These are phyloP conservation scores for Hemithea aestivaria DNA, from an alignment of 2,888 invertebrate genomes.

Conservation along the genomic window DNA sequence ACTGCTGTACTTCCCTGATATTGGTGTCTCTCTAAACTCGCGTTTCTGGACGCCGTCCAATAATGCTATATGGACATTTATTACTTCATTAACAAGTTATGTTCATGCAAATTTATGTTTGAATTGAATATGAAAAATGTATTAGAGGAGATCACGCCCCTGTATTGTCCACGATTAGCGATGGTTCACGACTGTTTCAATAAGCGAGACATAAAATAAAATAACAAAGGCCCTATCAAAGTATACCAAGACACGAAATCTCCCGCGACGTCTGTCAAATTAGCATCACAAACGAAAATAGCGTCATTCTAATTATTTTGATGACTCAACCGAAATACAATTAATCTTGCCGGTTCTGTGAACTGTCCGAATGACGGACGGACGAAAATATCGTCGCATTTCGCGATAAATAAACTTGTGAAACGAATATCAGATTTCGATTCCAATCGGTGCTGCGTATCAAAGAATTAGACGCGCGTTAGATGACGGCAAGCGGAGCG, in stretches of 20 bases:
- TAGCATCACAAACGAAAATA: slow-evolving; percentile 78
- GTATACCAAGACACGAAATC: slow-evolving; percentile 68
- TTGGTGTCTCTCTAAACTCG: slow-evolving; percentile 42
- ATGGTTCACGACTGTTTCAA: slow-evolving; percentile 19
- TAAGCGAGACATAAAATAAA: slow-evolving; percentile 39
- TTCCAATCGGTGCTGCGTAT: slow-evolving; percentile 76
- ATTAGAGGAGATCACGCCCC: slow-evolving; percentile 14
- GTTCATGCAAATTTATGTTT: slow-evolving; percentile 9
- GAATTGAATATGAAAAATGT: slow-evolving; percentile 6
- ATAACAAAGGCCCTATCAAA: slow-evolving; percentile 69
- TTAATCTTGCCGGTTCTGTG: slow-evolving; percentile 78
- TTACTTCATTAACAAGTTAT: slow-evolving; percentile 33
- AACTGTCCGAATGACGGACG: slow-evolving; percentile 77
- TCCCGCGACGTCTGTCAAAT: slow-evolving; percentile 79
- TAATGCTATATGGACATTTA: slow-evolving; percentile 61
- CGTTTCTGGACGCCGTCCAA: slow-evolving; percentile 65
- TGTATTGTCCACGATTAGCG: slow-evolving; percentile 20
- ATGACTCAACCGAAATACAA: slow-evolving; percentile 79
- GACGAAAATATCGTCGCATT: slow-evolving; percentile 77
- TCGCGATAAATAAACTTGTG: slow-evolving; percentile 75
- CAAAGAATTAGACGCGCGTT: slow-evolving; percentile 68
- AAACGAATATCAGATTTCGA: slow-evolving; percentile 75
- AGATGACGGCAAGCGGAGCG: slow-evolving; percentile 54
- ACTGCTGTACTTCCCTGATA: slow-evolving; percentile 57
- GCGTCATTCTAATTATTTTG: slow-evolving; percentile 80